Evolutionary conservation across 1,140 invertebrate genomes (phyloP).

Genomic region (Bombus huntii): DNA sequence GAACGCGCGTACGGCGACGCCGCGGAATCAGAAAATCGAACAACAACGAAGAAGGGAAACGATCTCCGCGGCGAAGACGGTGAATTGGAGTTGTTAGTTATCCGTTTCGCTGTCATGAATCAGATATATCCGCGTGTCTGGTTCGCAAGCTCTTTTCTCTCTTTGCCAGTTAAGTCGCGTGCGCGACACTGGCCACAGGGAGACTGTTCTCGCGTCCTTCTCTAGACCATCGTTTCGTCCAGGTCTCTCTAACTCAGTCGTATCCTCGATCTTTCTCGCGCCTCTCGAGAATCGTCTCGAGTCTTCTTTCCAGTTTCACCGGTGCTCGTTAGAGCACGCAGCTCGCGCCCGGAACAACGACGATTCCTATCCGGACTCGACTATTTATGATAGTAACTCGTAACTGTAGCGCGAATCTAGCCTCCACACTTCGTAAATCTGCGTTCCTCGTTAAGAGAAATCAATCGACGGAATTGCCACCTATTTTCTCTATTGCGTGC

Average conservation of each 20-base stretch:
- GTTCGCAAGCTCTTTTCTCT: slow-evolving; percentile 12
- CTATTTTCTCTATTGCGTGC: too few species aligned
- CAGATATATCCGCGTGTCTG: slow-evolving; percentile 39
- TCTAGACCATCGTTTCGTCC: too few species aligned
- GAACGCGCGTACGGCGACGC: slow-evolving; percentile 4
- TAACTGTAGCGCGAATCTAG: slow-evolving; percentile 6
- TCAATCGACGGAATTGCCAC: slow-evolving; percentile 5
- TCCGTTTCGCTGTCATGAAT: slow-evolving; percentile 39
- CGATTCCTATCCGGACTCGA: slow-evolving; percentile 33
- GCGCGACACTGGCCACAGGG: slow-evolving; percentile 14
- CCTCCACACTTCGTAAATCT: slow-evolving; percentile 38
- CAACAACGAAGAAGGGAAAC: neutral
- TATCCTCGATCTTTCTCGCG: slow-evolving; percentile 32
- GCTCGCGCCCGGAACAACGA: slow-evolving; percentile 35
- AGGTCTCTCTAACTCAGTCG: neutral
- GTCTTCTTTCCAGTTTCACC: slow-evolving; percentile 38
- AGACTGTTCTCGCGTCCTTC: neutral
- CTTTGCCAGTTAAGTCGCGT: slow-evolving; percentile 47
- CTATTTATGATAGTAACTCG: slow-evolving; percentile 43
- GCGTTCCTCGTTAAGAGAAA: slow-evolving; percentile 30
- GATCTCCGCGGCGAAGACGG: neutral
- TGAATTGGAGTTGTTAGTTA: slow-evolving; percentile 53
- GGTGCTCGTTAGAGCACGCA: slow-evolving; percentile 27
- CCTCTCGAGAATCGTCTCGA: neutral
- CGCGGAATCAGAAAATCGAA: slow-evolving; percentile 22